Evolutionary conservation across 92 coral and sea anemone species (phyloP), one percentile per base, ranked within the genome.

Genomic region (Galaxea fascicularis): DNA sequence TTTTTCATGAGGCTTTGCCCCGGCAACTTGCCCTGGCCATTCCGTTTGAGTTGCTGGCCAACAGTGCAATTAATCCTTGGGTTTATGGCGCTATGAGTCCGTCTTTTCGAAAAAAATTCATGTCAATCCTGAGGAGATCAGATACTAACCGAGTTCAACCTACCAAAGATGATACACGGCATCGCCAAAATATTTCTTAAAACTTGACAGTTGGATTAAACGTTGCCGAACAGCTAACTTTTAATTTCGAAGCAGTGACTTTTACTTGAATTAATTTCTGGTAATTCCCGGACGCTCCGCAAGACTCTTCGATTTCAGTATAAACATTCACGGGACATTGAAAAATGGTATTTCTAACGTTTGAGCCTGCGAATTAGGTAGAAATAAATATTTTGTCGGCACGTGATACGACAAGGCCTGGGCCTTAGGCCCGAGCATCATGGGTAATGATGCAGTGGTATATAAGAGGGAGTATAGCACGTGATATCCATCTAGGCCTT

Each of bases 1-100:
- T 31, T 20, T 47, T 75, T 8, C 29, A 63, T 0, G 47, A 56
- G 20, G 58, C 82, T 15, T 15, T 60, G 13, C 82, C 71, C 31
- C 73, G 82, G 16, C 71, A 62, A 10, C 82, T 78, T 64, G 72
- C 82, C 20, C 72, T 60, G 13, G 35, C 82, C 0, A 25, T 60
- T 60, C 82, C 82, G 14, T 60, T 41, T 41, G 71, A 63, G 25
- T 45, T 78, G 59, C 18, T 78, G 6, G 28, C 68, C 51, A 75
- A 75, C 80, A 75, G 67, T 20, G 80, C 80, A 4, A 25, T 75
- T 20, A 75, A 75, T 14, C 80, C 80, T 0, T 75, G 80, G 80
- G 56, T 75, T 18, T 75, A 75, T 44, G 67, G 80, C 4, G 80
- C 66, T 25, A 75, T 57, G 80, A 75, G 56, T 56, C 80, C 80